Base-by-base conservation (phyloP, 2,797 vertebrate species). In the Caiman crocodilus region DNA sequence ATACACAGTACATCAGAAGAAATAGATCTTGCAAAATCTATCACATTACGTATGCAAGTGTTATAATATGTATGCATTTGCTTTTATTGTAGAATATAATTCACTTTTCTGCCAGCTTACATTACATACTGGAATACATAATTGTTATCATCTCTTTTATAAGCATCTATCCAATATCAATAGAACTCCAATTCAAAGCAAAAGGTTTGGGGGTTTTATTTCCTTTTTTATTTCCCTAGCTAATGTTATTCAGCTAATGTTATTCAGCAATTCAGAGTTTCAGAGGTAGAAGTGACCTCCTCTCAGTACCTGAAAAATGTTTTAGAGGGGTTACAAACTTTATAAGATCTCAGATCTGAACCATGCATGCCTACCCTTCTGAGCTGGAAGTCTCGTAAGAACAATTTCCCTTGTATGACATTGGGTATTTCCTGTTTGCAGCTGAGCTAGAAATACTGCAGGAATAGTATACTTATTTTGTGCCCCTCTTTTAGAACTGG, bases 71-170 rank as follows among this genome's bases (percentile, higher is more conserved):
- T 80, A 71, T 59, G 55, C 88, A 75, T n/a, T 35, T 84, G 64
- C 57, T 95, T 82, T 94, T 90, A 93, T 85, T 92, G n/a, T 75
- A 32, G 88, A n/a, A 69, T 85, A 91, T 94, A 95, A 96, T 87
- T 96, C 95, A 91, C 91, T 85, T 79, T 89, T 94, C 58, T 74
- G 35, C 80, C 79, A 90, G 58, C 89, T 95, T 82, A 90, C 92
- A 88, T 61, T 90, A 85, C 86, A 83, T 82, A 88, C 83, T 76
- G 86, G 25, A 84, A 91, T 64, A 82, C 57, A 89, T 82, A 82
- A 88, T 75, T 82, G 90, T 92, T 87, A 88, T 23, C 25, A 83
- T 94, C 93, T 92, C 87, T 89, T 92, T 95, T 92, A 95, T 35
- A 90, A 89, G 75, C 56, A 87, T 90, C 81, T 88, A 92, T 89